A percentile compares a stretch with the other conserved stretches of the same genome.
Conservation (phyloP, 2,113 vertebrate genomes). For the Xenopus laevis region DNA sequence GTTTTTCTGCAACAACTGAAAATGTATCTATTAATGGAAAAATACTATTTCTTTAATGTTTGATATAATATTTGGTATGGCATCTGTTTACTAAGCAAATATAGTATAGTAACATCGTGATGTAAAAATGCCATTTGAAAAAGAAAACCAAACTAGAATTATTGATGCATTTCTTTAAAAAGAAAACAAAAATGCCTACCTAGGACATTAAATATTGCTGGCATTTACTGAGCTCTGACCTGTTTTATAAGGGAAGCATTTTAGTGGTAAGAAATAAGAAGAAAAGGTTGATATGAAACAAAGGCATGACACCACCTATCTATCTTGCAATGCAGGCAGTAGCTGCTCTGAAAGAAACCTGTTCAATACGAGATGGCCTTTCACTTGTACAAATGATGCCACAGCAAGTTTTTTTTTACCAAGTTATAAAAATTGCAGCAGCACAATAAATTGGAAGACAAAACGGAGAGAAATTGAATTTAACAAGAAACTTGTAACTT, state of each 20-base stretch:
- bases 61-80: no score
- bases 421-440: constrained; percentile 62
- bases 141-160: no score
- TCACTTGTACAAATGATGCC: constrained; percentile 56
- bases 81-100: no score
- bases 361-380: constrained; percentile 52
- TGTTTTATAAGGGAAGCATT: background rate
- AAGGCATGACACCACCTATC: constrained; percentile 47
- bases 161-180: background rate
- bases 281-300: constrained; percentile 47
- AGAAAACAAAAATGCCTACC: background rate
- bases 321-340: constrained; percentile 46
- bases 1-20: no score
- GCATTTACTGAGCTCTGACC: background rate
- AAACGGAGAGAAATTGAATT: constrained; percentile 60
- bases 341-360: constrained; percentile 49
- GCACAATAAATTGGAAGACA: constrained; percentile 60
- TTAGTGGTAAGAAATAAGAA: constrained; percentile 44
- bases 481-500: constrained; percentile 59
- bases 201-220: background rate
- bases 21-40: no score
- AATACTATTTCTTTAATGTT: no score
- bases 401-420: constrained; percentile 55
- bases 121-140: no score
- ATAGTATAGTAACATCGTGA: no score